Conservation (phyloP, 2,113 vertebrate genomes). For the Vulpes vulpes region DNA sequence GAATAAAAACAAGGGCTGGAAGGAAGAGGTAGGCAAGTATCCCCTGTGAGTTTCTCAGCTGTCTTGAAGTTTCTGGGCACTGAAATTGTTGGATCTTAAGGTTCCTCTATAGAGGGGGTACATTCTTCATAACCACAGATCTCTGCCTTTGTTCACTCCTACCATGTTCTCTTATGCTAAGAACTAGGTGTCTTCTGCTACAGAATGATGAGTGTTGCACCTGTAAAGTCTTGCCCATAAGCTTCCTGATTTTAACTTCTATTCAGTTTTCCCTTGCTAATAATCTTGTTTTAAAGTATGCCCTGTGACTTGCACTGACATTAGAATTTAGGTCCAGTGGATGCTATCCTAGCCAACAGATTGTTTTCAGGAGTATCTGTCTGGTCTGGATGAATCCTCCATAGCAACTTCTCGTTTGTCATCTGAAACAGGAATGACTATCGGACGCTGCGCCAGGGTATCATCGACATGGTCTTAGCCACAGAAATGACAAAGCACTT, state of each 20-base stretch:
- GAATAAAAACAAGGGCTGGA: neutral
- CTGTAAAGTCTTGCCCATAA: neutral
- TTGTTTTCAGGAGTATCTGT: neutral
- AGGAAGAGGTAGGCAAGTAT: neutral
- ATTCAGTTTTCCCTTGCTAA: neutral
- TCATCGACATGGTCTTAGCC: constrained; percentile 99
- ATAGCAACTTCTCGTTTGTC: neutral
- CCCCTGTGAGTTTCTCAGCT: neutral
- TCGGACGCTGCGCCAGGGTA: constrained; percentile 95
- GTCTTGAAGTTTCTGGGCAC: neutral
- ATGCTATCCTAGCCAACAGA: neutral
- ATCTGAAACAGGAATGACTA: constrained; percentile 93
- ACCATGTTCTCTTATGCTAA: rapidly evolving
- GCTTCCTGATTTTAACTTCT: neutral
- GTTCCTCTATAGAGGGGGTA: neutral
- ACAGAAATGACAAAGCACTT: constrained; percentile 99
- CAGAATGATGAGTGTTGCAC: rapidly evolving
- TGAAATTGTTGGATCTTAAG: neutral
- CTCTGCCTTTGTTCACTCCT: neutral
- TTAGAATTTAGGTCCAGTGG: neutral
- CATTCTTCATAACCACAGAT: neutral
- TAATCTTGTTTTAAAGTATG: neutral
- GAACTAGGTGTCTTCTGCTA: rapidly evolving
- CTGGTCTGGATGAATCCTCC: neutral
- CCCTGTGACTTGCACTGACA: neutral